Base-by-base conservation (phyloP, 2,113 vertebrate species). In the Lophura nycthemera region DNA sequence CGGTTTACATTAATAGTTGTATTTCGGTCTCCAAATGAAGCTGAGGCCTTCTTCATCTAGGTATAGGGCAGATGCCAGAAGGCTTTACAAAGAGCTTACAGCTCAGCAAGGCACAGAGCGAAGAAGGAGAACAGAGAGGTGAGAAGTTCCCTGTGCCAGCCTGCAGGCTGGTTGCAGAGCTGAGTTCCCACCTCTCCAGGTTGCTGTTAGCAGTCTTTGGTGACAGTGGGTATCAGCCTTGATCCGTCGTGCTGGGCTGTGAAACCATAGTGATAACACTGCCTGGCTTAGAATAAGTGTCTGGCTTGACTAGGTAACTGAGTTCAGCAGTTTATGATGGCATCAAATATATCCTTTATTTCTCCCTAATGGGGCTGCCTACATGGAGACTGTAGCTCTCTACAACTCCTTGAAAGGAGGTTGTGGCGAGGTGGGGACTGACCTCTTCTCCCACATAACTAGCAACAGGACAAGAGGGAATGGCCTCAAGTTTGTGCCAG, bases 91-190 rank as follows among this genome's bases (percentile, higher is more conserved):
- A 87, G 57, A 29, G 21, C 22, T 80, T n/a, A 2, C 10, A 64
- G 34, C 13, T 83, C 74, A 74, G 19, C 18, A 67, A 15, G 61
- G 19, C 11, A 48, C 7, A 5, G 12, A 38, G 36, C 8, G 10
- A 66, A 66, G 60, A 64, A 11, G 25, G 66, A 63, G 12, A 48
- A 20, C 17, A 34, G 52, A 27, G 79, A n/a, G 54, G 5, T 59
- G 45, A 47, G 52, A 36, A 12, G 16, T 8, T 10, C 2, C 6
- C 10, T 9, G 30, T 22, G 30, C 34, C 21, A 30, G 1, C 1
- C 56, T 48, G 48, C 29, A 59, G 61, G 36, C 38, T 73, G 22
- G 20, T 67, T 34, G 43, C 36, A 57, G 47, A 71, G 8, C n/a
- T 19, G 54, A 45, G 11, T 36, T 36, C 11, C 18, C 11, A 54